Conservation (phyloP, 2,113 vertebrate genomes). For the Corydoras sp. region DNA sequence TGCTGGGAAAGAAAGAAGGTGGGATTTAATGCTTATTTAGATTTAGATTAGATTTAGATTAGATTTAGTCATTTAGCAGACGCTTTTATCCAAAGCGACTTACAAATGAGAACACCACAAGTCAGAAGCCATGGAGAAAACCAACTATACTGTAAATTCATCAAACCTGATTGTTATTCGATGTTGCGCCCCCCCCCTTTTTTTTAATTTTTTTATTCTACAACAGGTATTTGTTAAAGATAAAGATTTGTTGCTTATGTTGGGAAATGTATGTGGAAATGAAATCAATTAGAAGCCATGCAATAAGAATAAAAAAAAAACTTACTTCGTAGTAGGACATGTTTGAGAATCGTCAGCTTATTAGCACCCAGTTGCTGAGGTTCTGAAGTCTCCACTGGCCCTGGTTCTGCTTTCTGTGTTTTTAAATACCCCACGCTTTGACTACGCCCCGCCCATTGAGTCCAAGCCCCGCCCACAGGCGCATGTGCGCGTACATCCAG, state of each 20-base stretch:
- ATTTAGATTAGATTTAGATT: too few species aligned
- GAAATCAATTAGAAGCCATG: neutral
- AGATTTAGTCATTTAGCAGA: too few species aligned
- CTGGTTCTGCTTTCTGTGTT: constrained; percentile 13
- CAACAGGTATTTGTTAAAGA: too few species aligned
- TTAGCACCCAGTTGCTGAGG: neutral
- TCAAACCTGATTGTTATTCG: too few species aligned
- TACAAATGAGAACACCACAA: too few species aligned
- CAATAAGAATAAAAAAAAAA: neutral
- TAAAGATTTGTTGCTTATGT: too few species aligned
- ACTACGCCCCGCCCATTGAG: constrained; percentile 37
- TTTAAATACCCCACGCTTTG: constrained; percentile 42
- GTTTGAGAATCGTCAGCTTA: constrained; percentile 10
- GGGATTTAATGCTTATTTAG: too few species aligned
- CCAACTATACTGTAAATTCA: too few species aligned
- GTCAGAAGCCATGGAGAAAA: too few species aligned
- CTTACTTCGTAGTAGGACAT: constrained; percentile 71
- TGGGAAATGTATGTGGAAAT: neutral
- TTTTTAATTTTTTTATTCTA: too few species aligned
- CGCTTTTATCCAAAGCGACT: too few species aligned
- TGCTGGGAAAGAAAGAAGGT: constrained; percentile 47
- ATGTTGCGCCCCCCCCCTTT: too few species aligned
- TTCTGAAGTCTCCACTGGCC: neutral
- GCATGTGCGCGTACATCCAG: neutral
- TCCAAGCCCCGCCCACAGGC: constrained; percentile 6